Percentiles rank a stretch among this genome's conserved stretches.
phyloP scores from a whole-genome alignment of 2,113 vertebrate species.

The Todiramphus saurophagus region DNA sequence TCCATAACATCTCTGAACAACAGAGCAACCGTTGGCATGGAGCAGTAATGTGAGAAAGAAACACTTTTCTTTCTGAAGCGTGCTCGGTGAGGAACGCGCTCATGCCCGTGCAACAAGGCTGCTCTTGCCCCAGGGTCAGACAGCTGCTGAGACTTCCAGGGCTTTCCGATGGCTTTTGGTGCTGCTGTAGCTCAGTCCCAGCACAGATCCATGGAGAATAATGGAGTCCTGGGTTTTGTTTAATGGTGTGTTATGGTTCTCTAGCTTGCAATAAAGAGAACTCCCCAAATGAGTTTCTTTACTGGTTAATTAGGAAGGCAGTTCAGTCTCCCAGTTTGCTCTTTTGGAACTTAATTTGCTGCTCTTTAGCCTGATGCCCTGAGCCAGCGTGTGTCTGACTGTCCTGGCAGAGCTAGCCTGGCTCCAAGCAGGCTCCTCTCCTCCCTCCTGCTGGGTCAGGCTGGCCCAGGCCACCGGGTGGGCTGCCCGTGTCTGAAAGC shows the following conservation, averaged over 20 bases:
- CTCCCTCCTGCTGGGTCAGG: neutral
- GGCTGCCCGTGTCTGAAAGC: neutral
- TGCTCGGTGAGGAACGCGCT: neutral
- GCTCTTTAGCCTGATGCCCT: neutral
- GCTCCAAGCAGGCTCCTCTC: neutral
- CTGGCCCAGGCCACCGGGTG: neutral
- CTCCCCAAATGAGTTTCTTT: neutral
- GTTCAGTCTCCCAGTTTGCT: neutral
- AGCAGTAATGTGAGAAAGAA: neutral
- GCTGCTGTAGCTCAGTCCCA: neutral
- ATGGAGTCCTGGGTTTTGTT: neutral
- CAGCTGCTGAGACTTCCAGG: neutral
- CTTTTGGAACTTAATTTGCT: neutral
- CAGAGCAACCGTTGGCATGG: neutral
- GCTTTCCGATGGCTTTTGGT: neutral
- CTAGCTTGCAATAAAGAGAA: neutral
- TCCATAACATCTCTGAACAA: neutral
- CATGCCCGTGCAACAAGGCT: neutral
- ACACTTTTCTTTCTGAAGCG: rapidly evolving
- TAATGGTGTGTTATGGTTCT: neutral
- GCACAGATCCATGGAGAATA: neutral
- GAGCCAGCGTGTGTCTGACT: neutral
- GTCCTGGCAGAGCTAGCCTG: neutral
- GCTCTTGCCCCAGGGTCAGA: neutral
- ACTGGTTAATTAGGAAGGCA: neutral